These are phyloP conservation scores for Gopherus evgoodei DNA, from an alignment of 2,113 vertebrate species.

Conservation along the genomic window DNA sequence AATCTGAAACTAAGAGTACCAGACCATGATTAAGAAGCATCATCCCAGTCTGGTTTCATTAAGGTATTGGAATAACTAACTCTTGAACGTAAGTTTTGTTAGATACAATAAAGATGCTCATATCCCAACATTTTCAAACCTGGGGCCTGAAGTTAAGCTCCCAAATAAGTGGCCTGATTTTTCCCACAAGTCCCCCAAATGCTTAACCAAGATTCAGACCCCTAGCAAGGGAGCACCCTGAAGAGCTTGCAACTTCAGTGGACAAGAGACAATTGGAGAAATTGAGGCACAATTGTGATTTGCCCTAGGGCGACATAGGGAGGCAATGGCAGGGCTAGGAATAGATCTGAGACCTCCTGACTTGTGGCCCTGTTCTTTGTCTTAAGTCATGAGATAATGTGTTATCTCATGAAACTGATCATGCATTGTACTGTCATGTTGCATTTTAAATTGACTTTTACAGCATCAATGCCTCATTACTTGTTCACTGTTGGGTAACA, in stretches of 20 bases:
- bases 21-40: not conserved
- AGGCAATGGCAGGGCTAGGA: not conserved
- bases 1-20: not conserved
- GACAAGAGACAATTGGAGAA: not conserved
- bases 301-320: not conserved
- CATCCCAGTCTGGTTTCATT: not conserved
- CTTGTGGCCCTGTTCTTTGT: not conserved
- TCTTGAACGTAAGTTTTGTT: not conserved
- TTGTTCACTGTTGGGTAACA: not conserved
- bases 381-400: not conserved
- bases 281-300: not conserved
- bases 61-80: not conserved
- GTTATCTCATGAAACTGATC: not conserved
- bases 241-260: not conserved
- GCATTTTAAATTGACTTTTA: not conserved
- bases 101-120: not conserved
- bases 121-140: not conserved
- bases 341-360: not conserved
- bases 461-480: not conserved
- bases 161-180: too few species aligned
- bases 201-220: not conserved
- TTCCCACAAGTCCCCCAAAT: too few species aligned
- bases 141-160: not conserved
- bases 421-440: not conserved
- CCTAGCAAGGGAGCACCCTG: not conserved